Percentiles rank a stretch among this genome's conserved stretches.
Conservation (phyloP, 1,140 invertebrate genomes). For the Lerema accius region DNA sequence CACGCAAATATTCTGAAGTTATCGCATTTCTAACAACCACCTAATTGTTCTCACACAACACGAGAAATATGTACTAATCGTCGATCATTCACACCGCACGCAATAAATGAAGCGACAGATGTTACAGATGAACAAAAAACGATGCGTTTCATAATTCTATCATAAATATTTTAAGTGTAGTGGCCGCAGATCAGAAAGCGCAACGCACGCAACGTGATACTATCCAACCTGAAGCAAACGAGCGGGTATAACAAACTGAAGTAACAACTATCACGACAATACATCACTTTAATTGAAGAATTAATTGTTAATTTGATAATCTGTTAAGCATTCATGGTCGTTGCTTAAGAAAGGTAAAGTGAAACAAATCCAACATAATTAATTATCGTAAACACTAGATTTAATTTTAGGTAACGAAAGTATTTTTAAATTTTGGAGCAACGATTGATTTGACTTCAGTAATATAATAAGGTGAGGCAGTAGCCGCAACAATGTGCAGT, state of each 20-base stretch:
- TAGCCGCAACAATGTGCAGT: too few relatives aligned
- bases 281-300: background rate
- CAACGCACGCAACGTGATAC: conserved; percentile 51
- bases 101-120: conserved; percentile 40
- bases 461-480: too few relatives aligned
- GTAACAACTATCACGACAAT: background rate
- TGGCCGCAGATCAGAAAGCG: conserved; percentile 63
- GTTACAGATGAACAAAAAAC: conserved; percentile 37
- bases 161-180: conserved; percentile 39
- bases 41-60: conserved; percentile 15
- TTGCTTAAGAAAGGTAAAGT: too few relatives aligned
- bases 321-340: background rate
- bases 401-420: too few relatives aligned
- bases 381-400: too few relatives aligned
- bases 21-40: conserved; percentile 1
- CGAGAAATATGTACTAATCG: conserved; percentile 26
- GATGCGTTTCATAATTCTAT: conserved; percentile 51
- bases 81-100: conserved; percentile 38
- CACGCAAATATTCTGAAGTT: background rate
- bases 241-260: background rate
- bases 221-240: background rate
- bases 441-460: too few relatives aligned
- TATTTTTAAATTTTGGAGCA: too few relatives aligned
- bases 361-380: too few relatives aligned
- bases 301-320: background rate